These are phyloP conservation scores for Araneus ventricosus DNA, from an alignment of 1,140 invertebrate species.

Conservation along the genomic window DNA sequence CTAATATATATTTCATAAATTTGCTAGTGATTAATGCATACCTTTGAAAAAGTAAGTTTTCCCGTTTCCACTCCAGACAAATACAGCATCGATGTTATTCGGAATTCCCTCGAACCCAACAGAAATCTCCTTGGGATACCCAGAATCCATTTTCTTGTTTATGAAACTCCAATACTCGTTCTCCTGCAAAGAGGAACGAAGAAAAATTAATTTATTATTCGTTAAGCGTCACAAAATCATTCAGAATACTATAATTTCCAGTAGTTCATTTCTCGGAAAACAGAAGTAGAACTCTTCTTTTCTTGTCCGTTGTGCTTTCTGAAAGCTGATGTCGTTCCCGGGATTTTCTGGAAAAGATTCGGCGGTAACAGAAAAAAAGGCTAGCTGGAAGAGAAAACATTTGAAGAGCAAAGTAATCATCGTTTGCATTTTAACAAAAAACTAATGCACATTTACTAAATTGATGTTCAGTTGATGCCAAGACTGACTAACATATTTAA, in stretches of 20 bases:
- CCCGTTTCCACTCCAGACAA: conserved; percentile 97
- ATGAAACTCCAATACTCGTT: conserved; percentile 96
- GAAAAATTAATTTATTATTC: background rate
- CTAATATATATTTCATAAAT: background rate
- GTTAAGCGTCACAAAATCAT: background rate
- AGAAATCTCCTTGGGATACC: conserved; percentile 90
- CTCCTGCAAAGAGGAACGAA: conserved; percentile 81
- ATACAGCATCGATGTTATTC: conserved; percentile 92
- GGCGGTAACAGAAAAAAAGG: background rate
- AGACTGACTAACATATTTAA: background rate
- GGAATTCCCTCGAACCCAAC: conserved; percentile 96
- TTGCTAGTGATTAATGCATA: background rate
- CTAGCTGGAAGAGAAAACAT: too few species aligned
- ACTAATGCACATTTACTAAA: background rate
- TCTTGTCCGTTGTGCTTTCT: background rate
- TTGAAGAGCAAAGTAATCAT: background rate
- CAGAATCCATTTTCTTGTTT: conserved; percentile 89
- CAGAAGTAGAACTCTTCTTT: background rate
- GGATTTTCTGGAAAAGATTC: conserved; percentile 30
- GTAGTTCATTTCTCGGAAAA: background rate
- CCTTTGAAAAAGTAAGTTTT: conserved; percentile 86
- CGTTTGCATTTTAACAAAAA: background rate
- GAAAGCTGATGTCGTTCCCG: background rate
- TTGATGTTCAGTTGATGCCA: background rate
- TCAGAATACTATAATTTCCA: background rate